Evolutionary conservation across 2,113 vertebrate genomes (phyloP), one percentile per base, ranked within the genome.

Genomic region (Himantopus leucocephalus): DNA sequence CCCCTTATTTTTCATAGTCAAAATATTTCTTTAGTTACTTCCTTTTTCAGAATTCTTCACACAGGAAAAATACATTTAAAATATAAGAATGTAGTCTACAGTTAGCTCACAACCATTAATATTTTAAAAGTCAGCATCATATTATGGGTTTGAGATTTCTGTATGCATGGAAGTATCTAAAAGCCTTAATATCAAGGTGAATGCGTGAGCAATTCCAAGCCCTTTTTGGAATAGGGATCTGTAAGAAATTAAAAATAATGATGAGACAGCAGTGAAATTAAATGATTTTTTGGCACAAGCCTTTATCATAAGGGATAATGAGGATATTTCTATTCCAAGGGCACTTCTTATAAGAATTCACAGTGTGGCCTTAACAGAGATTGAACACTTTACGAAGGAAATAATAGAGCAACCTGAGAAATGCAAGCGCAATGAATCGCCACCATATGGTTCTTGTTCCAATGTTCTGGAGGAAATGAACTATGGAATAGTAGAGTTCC

Each of bases 311-410:
- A 85, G 32, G 62, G 68, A 95, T 97, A 97, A 97, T 94, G 80
- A 95, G 77, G 76, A 92, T 73, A 94, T 97, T 97, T 94, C 76
- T 96, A 92, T 95, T 97, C 91, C 92, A 94, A 89, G 62, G 76
- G 8, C 79, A 87, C 34, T 92, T 79, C 71, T 93, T 70, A 10
- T 16, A 86, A 67, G 76, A 91, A 94, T 89, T 75, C 76, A 72
- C 23, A 76, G 39, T 11, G 18, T 91, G 62, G 94, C 58, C 83
- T 92, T 92, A 79, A 84, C 41, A 78, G 68, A 95, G 78, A 81
- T 45, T 52, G 48, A 96, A 93, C 23, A 30, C 39, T 82, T 75
- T 43, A 53, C 0, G 0, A 74, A 86, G 56, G 72, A 92, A 96
- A 77, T 93, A 90, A 92, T 52, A 53, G 73, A 94, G 56, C 79